phyloP scores from a whole-genome alignment of 1,140 invertebrate species.

The Zaprionus gabonicus region DNA sequence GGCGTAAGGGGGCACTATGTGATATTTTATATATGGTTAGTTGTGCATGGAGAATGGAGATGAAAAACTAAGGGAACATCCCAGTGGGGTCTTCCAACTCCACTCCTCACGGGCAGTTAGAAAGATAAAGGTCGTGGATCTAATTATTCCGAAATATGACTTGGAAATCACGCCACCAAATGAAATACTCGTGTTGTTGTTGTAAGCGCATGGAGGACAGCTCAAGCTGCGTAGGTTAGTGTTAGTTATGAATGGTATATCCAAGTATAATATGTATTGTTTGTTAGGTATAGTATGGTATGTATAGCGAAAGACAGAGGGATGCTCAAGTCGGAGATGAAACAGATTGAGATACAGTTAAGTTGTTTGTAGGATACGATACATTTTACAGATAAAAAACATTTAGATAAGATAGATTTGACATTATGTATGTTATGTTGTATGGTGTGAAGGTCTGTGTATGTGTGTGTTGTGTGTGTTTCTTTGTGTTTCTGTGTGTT shows the following conservation, averaged over 20 bases:
- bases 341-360: conserved; percentile 15
- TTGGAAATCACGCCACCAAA: conserved; percentile 24
- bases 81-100: conserved; percentile 19
- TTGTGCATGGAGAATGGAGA: conserved; percentile 24
- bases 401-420: conserved; percentile 64
- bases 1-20: conserved; percentile 14
- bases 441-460: conserved; percentile 7
- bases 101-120: conserved; percentile 16
- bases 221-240: neutral
- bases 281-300: conserved; percentile 23
- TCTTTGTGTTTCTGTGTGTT: conserved; percentile 23
- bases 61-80: conserved; percentile 16
- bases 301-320: conserved; percentile 32
- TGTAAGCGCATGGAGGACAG: conserved; percentile 17
- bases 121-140: conserved; percentile 6
- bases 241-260: conserved; percentile 32
- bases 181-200: conserved; percentile 11
- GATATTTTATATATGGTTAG: conserved; percentile 1
- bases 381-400: conserved; percentile 78
- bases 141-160: conserved; percentile 7
- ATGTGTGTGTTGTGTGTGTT: conserved; percentile 18
- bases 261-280: conserved; percentile 1
- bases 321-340: conserved; percentile 30
- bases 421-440: conserved; percentile 29
- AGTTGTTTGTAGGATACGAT: conserved; percentile 35